phyloP scores from a whole-genome alignment of 1,140 invertebrate species.

The Hestina assimilis region DNA sequence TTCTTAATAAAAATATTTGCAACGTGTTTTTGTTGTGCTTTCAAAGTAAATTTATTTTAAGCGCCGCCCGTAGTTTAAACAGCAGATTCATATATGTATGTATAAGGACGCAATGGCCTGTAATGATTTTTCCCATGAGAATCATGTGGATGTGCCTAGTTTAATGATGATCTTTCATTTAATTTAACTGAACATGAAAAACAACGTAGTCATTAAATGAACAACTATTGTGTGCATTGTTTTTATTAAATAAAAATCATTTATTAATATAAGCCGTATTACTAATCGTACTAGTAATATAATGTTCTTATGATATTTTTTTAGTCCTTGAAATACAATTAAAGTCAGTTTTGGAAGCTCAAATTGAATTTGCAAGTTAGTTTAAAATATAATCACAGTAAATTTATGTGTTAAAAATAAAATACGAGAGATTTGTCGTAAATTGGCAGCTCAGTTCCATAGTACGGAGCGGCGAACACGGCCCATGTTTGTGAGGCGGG shows the following conservation, averaged over 20 bases:
- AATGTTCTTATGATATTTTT: not conserved
- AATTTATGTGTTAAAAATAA: slow-evolving; percentile 34
- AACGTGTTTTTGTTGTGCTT: slow-evolving; percentile 30
- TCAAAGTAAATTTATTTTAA: slow-evolving; percentile 65
- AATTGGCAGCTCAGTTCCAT: slow-evolving; percentile 56
- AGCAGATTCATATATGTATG: slow-evolving; percentile 54
- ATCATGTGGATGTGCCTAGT: slow-evolving; percentile 40
- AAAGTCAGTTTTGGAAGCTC: not conserved
- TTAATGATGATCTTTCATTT: not conserved
- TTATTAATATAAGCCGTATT: not conserved
- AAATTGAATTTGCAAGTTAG: not conserved
- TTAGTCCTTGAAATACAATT: too few species aligned
- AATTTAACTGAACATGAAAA: too few species aligned
- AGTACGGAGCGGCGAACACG: slow-evolving; percentile 45
- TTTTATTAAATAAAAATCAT: too few species aligned
- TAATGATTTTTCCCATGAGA: slow-evolving; percentile 53
- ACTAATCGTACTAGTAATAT: not conserved
- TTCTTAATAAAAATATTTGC: slow-evolving; percentile 6
- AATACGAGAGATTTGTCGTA: slow-evolving; percentile 42
- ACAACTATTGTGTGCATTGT: too few species aligned
- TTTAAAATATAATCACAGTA: not conserved
- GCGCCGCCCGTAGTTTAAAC: slow-evolving; percentile 58
- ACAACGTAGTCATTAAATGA: too few species aligned
- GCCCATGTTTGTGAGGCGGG: slow-evolving; percentile 71
- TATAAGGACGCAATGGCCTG: slow-evolving; percentile 55